Percentiles rank a stretch among this genome's conserved stretches.
Evolutionary conservation across 2,797 vertebrate genomes (phyloP).

Genomic region (Meda fulgida): DNA sequence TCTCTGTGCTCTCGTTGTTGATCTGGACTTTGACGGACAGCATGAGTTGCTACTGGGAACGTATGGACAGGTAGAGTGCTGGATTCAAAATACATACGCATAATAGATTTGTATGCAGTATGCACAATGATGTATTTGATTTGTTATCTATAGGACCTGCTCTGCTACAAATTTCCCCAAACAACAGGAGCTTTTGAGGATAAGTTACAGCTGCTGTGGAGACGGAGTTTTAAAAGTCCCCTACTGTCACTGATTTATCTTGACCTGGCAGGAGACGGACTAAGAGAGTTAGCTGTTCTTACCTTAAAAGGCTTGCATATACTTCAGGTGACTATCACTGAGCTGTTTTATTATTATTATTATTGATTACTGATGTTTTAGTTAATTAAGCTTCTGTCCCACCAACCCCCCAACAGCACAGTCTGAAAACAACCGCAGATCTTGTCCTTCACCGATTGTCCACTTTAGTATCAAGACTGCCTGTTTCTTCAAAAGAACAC

Average conservation of each 20-base stretch:
- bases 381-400: neutral
- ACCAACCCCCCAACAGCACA: constrained; percentile 72
- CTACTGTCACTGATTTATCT: constrained; percentile 86
- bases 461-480: constrained; percentile 64
- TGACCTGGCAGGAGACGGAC: constrained; percentile 87
- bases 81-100: neutral
- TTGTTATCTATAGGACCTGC: constrained; percentile 80
- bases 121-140: neutral
- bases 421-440: constrained; percentile 73
- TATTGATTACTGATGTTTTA: neutral
- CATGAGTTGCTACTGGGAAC: constrained; percentile 89
- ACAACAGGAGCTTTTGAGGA: constrained; percentile 44
- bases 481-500: constrained; percentile 52
- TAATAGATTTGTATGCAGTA: neutral
- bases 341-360: neutral
- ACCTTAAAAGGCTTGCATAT: constrained; percentile 90
- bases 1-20: constrained; percentile 86
- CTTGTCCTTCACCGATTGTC: constrained; percentile 74
- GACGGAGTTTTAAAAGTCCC: constrained; percentile 87
- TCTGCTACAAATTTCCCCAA: constrained; percentile 86
- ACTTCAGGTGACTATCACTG: constrained; percentile 80
- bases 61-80: constrained; percentile 84
- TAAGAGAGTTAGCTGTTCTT: constrained; percentile 86
- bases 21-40: constrained; percentile 86
- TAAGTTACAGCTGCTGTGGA: constrained; percentile 84